Conservation (phyloP, 2,888 invertebrate genomes). For the Ormyrus labotus region DNA sequence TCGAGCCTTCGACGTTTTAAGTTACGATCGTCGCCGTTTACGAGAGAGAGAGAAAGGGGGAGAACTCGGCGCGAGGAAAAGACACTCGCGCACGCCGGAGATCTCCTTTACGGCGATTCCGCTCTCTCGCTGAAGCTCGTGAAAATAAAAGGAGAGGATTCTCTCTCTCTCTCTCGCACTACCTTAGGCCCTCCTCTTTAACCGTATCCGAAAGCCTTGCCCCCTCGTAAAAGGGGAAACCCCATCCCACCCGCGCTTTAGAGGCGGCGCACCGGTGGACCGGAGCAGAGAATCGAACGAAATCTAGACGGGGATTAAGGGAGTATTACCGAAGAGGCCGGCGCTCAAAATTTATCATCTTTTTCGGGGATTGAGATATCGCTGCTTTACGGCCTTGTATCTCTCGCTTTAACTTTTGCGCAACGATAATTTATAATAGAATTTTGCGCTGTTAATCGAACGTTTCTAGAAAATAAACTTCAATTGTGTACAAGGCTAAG, state of each 20-base stretch:
- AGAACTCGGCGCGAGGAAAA: background rate
- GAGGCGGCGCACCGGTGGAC: background rate
- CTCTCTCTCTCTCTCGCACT: background rate
- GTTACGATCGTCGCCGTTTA: conserved; percentile 49
- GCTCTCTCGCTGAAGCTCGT: conserved; percentile 48
- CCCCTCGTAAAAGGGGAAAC: conserved; percentile 11
- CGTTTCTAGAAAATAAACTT: too few species aligned
- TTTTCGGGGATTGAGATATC: too few species aligned
- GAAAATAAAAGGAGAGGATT: conserved; percentile 57
- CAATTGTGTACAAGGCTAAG: too few species aligned
- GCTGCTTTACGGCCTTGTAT: too few species aligned
- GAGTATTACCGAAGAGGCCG: background rate
- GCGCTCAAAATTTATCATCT: too few species aligned
- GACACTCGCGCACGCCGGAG: conserved; percentile 40
- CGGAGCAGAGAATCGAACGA: background rate
- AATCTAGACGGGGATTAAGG: conserved; percentile 17
- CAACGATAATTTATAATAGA: too few species aligned
- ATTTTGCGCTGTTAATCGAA: too few species aligned
- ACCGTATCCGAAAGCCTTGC: background rate
- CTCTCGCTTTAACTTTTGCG: too few species aligned
- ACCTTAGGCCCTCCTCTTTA: conserved; percentile 20
- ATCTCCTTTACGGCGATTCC: conserved; percentile 51
- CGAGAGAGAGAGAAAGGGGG: conserved; percentile 2
- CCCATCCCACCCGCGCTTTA: background rate
- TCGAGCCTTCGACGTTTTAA: conserved; percentile 54